These are phyloP conservation scores for Oegoconia quadripuncta DNA, from an alignment of 2,888 invertebrate species.

Conservation along the genomic window DNA sequence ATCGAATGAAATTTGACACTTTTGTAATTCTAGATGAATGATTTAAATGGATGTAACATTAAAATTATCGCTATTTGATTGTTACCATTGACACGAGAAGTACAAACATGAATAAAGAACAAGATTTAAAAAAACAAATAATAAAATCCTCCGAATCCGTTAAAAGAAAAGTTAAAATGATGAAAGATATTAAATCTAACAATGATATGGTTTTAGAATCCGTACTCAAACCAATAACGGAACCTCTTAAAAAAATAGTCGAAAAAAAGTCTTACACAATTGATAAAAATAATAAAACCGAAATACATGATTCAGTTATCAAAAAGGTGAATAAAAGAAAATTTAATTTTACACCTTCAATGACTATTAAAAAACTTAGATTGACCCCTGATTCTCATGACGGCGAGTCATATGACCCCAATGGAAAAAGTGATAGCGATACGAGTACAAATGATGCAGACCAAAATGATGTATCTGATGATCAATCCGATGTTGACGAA, in stretches of 20 bases:
- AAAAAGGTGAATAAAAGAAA: not conserved
- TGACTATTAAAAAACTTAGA: not conserved
- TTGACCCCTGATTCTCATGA: not conserved
- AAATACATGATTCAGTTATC: not conserved
- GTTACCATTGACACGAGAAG: not conserved
- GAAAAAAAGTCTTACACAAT: not conserved
- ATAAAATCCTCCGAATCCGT: not conserved
- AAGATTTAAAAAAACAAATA: not conserved
- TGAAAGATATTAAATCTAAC: not conserved
- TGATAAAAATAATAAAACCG: not conserved
- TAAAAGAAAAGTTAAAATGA: not conserved
- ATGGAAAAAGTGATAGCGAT: no score
- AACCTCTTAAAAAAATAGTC: not conserved
- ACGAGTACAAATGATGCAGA: not conserved
- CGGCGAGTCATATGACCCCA: no score
- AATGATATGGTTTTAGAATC: not conserved
- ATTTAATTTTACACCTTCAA: not conserved
- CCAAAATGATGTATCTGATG: not conserved
- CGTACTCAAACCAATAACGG: conserved; percentile 1
- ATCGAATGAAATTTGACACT: no score
- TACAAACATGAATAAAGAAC: not conserved
- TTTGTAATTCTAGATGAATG: no score
- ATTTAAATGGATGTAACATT: not conserved
- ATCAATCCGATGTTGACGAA: not conserved
- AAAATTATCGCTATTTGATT: not conserved